phyloP scores from a whole-genome alignment of 2,888 invertebrate genomes.

The Troilus luridus region DNA sequence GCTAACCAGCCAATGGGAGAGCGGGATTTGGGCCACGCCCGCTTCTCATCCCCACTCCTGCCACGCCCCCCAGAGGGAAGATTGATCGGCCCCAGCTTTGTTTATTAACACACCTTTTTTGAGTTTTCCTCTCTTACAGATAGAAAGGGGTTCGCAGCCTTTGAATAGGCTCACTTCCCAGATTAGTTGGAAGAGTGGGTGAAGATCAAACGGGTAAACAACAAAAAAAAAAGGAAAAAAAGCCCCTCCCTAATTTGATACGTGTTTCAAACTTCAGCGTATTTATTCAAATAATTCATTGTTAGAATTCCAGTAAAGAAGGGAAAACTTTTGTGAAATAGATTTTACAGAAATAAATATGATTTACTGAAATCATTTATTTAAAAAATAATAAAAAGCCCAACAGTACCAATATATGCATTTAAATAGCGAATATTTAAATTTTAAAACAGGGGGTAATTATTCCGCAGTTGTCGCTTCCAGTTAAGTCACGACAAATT shows the following conservation, averaged over 20 bases:
- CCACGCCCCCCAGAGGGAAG: slow-evolving; percentile 49
- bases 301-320: not conserved
- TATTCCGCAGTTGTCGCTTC: too few relatives aligned
- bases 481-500: too few relatives aligned
- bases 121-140: slow-evolving; percentile 54
- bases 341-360: too few relatives aligned
- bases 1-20: not conserved
- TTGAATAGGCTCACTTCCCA: slow-evolving; percentile 52
- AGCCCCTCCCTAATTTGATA: not conserved
- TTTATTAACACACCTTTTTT: slow-evolving; percentile 59
- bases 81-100: slow-evolving; percentile 58
- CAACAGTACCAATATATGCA: too few relatives aligned
- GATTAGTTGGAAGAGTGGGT: slow-evolving; percentile 49
- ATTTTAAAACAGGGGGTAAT: too few relatives aligned
- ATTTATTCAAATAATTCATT: not conserved
- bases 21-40: not conserved
- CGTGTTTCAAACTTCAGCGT: not conserved
- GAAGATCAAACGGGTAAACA: slow-evolving; percentile 36
- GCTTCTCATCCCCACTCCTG: slow-evolving; percentile 45
- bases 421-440: too few relatives aligned
- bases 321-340: too few relatives aligned
- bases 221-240: not conserved
- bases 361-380: too few relatives aligned
- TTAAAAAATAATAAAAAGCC: too few relatives aligned
- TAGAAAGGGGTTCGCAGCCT: slow-evolving; percentile 50